Base-by-base conservation (phyloP, 1,140 invertebrate species). In the Aphaenogaster ashmeadi region DNA sequence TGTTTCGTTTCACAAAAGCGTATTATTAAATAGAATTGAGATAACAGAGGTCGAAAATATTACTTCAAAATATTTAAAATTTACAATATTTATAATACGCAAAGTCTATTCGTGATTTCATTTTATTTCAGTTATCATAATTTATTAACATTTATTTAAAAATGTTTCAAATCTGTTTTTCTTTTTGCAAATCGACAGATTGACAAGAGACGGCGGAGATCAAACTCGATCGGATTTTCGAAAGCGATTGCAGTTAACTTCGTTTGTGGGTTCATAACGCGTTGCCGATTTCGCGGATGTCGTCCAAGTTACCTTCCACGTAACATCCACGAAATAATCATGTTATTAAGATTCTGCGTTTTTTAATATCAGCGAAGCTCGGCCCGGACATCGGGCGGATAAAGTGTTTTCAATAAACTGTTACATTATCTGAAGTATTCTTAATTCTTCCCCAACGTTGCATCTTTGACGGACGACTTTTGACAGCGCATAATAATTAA, bases 331-430 rank as follows among this genome's bases (percentile, higher is more conserved):
- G 87, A 93, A 93, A 94, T 94, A 94, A 95, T 95, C 94, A 94
- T 95, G 94, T 95, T 95, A 95, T 94, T 94, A 94, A 94, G 94
- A 94, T 93, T 93, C 93, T 94, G 93, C 93, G 93, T 94, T 95
- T 95, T 95, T 95, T 95, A 95, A 94, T 95, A 95, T 95, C 94
- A 94, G 92, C 93, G 93, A 94, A 90, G 91, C 92, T 94, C 94
- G 92, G 85, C 91, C 92, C 93, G 93, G 88, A 88, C 86, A 92
- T 91, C 91, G 93, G 90, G 90, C 90, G 87, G 84, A 93, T 88
- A 91, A 95, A 94, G 93, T 94, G 94, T 95, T 95, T 95, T 95
- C 94, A 95, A 95, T 95, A 95, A 95, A 95, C 94, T 95, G 94
- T 95, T 95, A 95, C 90, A 95, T 94, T 94, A 95, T 91, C 94